Evolutionary conservation across 1,140 invertebrate genomes (phyloP).

Genomic region (Drosophila bifasciata): DNA sequence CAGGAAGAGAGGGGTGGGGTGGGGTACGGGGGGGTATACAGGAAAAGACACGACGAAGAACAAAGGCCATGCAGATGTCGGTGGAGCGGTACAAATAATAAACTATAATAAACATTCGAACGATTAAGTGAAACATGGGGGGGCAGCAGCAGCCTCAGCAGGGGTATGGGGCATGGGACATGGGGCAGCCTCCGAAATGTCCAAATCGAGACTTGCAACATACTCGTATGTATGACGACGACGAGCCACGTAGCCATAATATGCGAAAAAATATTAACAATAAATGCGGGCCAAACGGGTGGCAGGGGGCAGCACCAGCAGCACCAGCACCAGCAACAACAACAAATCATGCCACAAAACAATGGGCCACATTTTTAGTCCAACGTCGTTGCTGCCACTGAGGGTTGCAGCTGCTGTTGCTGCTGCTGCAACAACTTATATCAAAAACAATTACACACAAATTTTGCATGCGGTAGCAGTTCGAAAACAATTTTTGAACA

Average conservation of each 20-base stretch:
- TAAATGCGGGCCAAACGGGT: conserved; percentile 48
- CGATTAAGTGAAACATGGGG: conserved; percentile 61
- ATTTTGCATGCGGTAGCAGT: conserved; percentile 76
- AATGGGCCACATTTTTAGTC: conserved; percentile 81
- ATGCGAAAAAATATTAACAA: conserved; percentile 81
- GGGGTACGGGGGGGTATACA: too few relatives aligned
- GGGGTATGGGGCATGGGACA: conserved; percentile 1
- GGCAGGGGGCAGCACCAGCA: neutral
- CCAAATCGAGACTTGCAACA: conserved; percentile 58
- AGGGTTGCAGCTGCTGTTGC: conserved; percentile 29
- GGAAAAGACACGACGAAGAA: conserved; percentile 43
- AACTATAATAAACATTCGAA: conserved; percentile 74
- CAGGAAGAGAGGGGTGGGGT: too few relatives aligned
- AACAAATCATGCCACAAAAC: conserved; percentile 83
- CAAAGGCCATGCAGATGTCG: conserved; percentile 77
- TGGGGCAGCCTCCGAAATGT: conserved; percentile 38
- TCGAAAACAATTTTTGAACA: conserved; percentile 57
- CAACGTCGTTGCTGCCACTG: conserved; percentile 35
- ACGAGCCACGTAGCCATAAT: conserved; percentile 68
- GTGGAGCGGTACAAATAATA: conserved; percentile 61
- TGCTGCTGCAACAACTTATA: conserved; percentile 72
- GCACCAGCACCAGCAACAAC: conserved; percentile 28
- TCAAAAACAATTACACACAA: conserved; percentile 84
- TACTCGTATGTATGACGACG: conserved; percentile 61
- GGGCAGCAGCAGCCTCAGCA: conserved; percentile 25